Evolutionary conservation across 1,140 invertebrate species (phyloP).

Genomic region (Conus ventricosus): DNA sequence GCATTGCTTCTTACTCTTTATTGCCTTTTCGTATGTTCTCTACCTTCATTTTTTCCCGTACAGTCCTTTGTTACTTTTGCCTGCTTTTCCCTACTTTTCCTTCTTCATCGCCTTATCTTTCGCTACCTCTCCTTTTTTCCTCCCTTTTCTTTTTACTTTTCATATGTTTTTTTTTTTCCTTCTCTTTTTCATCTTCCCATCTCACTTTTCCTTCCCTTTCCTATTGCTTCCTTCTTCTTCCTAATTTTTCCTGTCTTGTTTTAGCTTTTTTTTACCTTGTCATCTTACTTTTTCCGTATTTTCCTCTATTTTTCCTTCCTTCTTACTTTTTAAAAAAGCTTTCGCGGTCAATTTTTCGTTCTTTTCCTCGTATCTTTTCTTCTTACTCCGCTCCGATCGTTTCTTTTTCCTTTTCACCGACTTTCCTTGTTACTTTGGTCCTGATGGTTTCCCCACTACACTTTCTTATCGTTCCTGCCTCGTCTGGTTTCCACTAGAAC

Average conservation of each 20-base stretch:
- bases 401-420: too few species aligned
- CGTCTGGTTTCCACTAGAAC: too few species aligned
- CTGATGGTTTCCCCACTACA: too few species aligned
- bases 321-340: too few species aligned
- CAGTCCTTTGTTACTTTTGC: neutral
- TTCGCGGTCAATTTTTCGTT: too few species aligned
- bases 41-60: neutral
- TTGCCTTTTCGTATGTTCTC: neutral
- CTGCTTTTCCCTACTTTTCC: neutral
- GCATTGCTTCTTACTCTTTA: too few species aligned
- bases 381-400: too few species aligned
- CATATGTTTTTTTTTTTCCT: neutral
- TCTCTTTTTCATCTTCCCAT: neutral
- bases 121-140: neutral
- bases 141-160: neutral
- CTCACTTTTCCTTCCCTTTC: neutral
- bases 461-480: too few species aligned
- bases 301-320: neutral
- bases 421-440: too few species aligned
- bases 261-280: neutral
- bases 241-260: neutral
- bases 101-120: neutral
- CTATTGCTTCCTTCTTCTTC: neutral
- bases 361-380: too few species aligned
- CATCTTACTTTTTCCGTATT: neutral